Conservation (phyloP, 2,888 invertebrate genomes). For the Volucella bombylans region DNA sequence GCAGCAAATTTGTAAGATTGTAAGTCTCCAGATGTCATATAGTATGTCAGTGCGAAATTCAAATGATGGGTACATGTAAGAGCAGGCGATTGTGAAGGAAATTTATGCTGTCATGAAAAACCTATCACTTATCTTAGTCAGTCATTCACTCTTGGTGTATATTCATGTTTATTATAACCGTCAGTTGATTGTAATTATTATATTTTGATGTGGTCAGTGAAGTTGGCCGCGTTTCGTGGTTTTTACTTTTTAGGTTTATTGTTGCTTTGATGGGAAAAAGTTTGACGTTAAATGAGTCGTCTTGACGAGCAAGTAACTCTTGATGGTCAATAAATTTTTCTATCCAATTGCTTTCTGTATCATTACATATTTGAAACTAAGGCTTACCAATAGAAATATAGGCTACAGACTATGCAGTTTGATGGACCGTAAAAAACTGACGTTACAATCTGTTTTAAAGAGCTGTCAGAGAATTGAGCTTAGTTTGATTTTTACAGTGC, state of each 20-base stretch:
- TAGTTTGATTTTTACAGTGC: too few relatives aligned
- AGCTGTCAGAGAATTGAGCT: too few relatives aligned
- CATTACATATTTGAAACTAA: not conserved
- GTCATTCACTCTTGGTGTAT: not conserved
- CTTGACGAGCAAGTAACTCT: conserved; percentile 1
- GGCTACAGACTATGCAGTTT: too few relatives aligned
- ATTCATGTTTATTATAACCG: conserved; percentile 16
- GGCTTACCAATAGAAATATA: not conserved
- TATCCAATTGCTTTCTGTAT: not conserved
- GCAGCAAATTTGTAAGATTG: not conserved
- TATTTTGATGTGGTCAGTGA: conserved; percentile 28
- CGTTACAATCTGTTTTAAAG: too few relatives aligned
- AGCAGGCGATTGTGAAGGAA: conserved; percentile 16
- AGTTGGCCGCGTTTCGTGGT: conserved; percentile 40
- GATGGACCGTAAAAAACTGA: too few relatives aligned
- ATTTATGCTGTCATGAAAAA: conserved; percentile 11
- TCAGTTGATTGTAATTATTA: conserved; percentile 29
- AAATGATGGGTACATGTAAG: conserved; percentile 14
- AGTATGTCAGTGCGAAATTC: conserved; percentile 1
- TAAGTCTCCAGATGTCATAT: not conserved
- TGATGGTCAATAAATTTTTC: conserved; percentile 17
- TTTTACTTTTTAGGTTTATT: conserved; percentile 30
- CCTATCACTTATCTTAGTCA: conserved; percentile 12
- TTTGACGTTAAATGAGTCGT: not conserved
- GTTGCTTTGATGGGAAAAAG: conserved; percentile 19